Percentiles rank a stretch among this genome's conserved stretches.
Conservation (phyloP, 1,140 invertebrate genomes). For the Heterodera carotae region DNA sequence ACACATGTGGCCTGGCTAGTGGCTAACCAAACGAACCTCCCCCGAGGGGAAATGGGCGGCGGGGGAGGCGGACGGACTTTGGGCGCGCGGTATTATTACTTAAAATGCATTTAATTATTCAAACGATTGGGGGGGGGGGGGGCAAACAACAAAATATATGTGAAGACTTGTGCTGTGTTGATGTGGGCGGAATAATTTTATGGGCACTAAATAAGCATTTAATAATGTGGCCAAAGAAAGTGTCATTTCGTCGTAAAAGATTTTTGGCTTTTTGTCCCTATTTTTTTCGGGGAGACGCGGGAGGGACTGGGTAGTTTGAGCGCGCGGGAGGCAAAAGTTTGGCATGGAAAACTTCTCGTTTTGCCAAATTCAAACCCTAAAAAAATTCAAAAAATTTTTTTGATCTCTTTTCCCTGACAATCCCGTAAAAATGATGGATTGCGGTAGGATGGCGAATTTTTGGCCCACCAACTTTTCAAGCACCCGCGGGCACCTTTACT, state of each 20-base stretch:
- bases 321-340: no score
- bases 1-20: not conserved
- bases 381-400: not conserved
- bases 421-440: not conserved
- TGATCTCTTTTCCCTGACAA: not conserved
- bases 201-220: no score
- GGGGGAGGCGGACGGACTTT: not conserved
- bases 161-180: no score
- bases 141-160: no score
- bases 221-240: no score
- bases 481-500: no score
- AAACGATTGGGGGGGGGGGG: not conserved
- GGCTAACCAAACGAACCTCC: no score
- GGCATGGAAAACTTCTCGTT: no score
- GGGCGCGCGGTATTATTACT: not conserved
- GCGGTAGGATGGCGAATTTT: not conserved
- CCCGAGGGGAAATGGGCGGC: not conserved
- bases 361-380: no score
- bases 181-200: no score
- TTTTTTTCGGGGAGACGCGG: no score
- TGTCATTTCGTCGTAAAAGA: not conserved
- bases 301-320: no score
- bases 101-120: not conserved
- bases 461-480: not conserved
- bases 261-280: not conserved